These are phyloP conservation scores for Uloborus diversus DNA, from an alignment of 1,140 invertebrate species.

Conservation along the genomic window DNA sequence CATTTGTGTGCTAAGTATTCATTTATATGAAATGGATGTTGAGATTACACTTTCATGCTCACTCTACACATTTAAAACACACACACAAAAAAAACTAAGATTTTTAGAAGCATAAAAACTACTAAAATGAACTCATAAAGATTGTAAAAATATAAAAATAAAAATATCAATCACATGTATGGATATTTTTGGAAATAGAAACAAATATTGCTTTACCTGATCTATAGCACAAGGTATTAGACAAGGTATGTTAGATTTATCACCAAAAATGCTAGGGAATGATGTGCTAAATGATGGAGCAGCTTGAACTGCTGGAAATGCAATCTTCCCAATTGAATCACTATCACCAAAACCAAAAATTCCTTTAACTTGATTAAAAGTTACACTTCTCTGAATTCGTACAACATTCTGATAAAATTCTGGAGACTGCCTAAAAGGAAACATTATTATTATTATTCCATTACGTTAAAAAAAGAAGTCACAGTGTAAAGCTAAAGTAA, in stretches of 20 bases:
- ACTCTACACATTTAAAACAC: no score
- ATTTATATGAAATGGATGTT: no score
- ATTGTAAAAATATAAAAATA: no score
- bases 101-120: no score
- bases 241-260: slow-evolving; percentile 83
- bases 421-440: slow-evolving; percentile 75
- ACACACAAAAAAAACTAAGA: no score
- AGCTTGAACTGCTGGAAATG: slow-evolving; percentile 96
- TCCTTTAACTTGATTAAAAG: slow-evolving; percentile 90
- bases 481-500: neutral
- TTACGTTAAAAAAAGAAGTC: neutral
- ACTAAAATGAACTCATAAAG: no score
- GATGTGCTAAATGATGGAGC: slow-evolving; percentile 92
- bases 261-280: slow-evolving; percentile 94
- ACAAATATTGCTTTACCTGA: no score
- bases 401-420: slow-evolving; percentile 94
- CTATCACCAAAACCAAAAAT: slow-evolving; percentile 99
- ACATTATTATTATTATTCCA: neutral
- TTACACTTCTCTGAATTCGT: slow-evolving; percentile 80
- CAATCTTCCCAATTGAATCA: slow-evolving; percentile 94
- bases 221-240: slow-evolving; percentile 99
- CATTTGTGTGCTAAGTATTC: no score
- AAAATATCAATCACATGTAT: no score
- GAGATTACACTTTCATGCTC: no score
- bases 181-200: no score